Percentiles rank a stretch among this genome's conserved stretches.
phyloP scores from a whole-genome alignment of 92 coral and sea anemone species.

The Epizoanthus scotinus region DNA sequence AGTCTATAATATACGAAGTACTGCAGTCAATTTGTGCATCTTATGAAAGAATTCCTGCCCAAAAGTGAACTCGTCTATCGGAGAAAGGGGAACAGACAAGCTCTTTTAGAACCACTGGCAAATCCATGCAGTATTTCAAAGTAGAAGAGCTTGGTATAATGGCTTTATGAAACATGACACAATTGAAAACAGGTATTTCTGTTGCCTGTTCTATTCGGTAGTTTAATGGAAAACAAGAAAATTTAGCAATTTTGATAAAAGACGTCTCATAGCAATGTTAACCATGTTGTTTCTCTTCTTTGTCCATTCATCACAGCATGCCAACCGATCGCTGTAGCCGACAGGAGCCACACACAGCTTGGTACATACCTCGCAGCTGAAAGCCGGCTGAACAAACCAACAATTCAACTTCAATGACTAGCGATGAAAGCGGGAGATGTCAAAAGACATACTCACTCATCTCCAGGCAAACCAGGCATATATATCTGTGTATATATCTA shows the following conservation, averaged over 20 bases:
- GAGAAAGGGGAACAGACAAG: not conserved
- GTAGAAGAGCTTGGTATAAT: not conserved
- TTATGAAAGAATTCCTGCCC: not conserved
- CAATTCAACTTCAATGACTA: conserved; percentile 46
- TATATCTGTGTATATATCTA: not conserved
- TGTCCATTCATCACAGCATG: conserved; percentile 44
- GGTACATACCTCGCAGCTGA: conserved; percentile 71
- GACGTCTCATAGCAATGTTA: not conserved
- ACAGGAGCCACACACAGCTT: conserved; percentile 10
- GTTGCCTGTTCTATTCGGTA: conserved; percentile 19
- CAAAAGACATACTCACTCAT: conserved; percentile 10
- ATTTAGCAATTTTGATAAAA: conserved; percentile 53
- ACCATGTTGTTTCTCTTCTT: conserved; percentile 26
- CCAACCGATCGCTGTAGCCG: conserved; percentile 26
- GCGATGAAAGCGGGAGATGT: conserved; percentile 17
- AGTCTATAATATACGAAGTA: not conserved
- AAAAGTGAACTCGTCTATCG: not conserved
- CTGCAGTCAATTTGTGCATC: too few species aligned
- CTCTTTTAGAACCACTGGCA: not conserved
- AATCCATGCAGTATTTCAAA: not conserved
- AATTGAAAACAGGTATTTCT: conserved; percentile 15
- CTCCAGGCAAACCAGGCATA: conserved; percentile 27
- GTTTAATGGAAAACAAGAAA: conserved; percentile 41
- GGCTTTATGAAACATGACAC: not conserved
- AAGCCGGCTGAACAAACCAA: conserved; percentile 78